Evolutionary conservation across 2,888 invertebrate species (phyloP).

Genomic region (Bombylius discolor): DNA sequence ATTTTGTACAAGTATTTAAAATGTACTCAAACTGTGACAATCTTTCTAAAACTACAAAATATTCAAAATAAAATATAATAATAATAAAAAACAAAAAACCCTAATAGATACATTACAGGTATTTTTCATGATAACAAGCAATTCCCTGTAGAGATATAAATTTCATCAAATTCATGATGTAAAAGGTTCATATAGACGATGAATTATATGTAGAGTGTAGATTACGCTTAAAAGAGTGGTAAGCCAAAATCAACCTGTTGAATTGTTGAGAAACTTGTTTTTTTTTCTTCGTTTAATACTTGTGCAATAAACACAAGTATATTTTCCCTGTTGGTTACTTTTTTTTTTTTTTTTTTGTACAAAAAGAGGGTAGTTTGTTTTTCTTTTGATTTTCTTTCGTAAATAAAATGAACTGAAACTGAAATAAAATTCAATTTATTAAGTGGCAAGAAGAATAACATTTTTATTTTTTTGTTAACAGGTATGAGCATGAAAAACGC

Average conservation of each 20-base stretch:
- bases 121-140: not conserved
- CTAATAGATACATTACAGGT: not conserved
- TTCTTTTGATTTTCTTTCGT: too few species aligned
- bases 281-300: not conserved
- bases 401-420: not conserved
- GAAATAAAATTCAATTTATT: conserved; percentile 8
- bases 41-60: too few species aligned
- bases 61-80: not conserved
- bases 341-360: too few species aligned
- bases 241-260: not conserved
- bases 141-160: not conserved
- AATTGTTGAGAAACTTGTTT: not conserved
- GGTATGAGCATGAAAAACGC: too few species aligned
- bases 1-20: too few species aligned
- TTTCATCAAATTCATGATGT: not conserved
- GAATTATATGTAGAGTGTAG: too few species aligned
- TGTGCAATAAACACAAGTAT: too few species aligned
- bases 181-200: too few species aligned
- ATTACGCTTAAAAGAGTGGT: not conserved
- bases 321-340: too few species aligned
- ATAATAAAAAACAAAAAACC: not conserved
- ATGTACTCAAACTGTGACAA: too few species aligned
- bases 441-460: not conserved
- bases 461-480: too few species aligned
- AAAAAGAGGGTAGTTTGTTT: too few species aligned